Base-by-base conservation (phyloP, 2,113 vertebrate species). In the Zosterops japonicus region DNA sequence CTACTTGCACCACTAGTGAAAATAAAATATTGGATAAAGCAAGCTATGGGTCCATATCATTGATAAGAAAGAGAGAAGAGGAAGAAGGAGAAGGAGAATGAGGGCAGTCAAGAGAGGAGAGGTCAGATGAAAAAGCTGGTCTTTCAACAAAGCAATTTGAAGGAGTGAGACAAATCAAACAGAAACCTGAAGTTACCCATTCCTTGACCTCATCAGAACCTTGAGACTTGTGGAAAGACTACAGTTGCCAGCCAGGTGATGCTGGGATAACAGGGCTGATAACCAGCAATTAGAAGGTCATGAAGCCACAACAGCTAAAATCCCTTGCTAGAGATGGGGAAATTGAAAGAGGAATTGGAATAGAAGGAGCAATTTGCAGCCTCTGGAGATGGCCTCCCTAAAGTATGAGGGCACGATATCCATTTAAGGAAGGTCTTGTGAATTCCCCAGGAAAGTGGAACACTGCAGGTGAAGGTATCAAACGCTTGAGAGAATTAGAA, bases 211-310 rank as follows among this genome's bases (percentile, higher is more conserved):
- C 46, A 52, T 52, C 27, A 69, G 36, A 69, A 27, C 36, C 31
- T 11, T 27, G 46, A 77, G 53, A 35, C 4, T 25, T 59, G 25
- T 0, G 0, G 33, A 78, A 69, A 69, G 33, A 46, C n/a, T 60
- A 10, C 5, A 60, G 33, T 11, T 2, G 0, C 18, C 46, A 77
- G 27, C 27, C 55, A 46, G 23, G 18, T n/a, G 33, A 39, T 59
- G 36, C 14, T 72, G 36, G 12, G 33, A 57, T 74, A 65, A 44
- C 10, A 35, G 29, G 18, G 22, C 12, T 44, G 36, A 44, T 18
- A 36, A 10, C 19, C 50, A 81, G 17, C 31, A 33, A 19, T 64
- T 44, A 57, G 36, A 57, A 74, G 42, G 76, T 35, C 76, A 65
- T 16, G 36, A 88, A 56, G 59, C 11, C 12, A 11, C 18, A 44